Base-by-base conservation (phyloP, 2,888 invertebrate genomes). In the Brenthis ino region DNA sequence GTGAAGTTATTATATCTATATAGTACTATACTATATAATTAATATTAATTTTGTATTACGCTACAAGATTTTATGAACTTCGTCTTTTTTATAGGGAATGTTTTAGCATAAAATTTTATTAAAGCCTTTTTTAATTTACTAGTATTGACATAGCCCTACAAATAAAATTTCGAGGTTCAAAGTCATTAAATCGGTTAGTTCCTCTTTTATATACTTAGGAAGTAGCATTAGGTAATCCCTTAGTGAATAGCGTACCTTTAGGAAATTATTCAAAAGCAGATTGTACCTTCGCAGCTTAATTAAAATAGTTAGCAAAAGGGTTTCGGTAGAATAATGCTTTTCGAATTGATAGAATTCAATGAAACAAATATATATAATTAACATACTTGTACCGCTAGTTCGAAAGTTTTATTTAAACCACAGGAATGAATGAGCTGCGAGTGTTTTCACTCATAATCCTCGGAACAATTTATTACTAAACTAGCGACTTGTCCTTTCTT, bases 261-360 rank as follows among this genome's bases (percentile, higher is more conserved):
- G 47, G 6, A 54, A 33, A 60, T 20, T 43, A 57, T 65, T 65
- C 33, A 48, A 55, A 14, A 56, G 54, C 20, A 5, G 28, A 20
- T 48, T 28, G 51, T 60, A 55, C 48, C 37, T 61, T 37, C 14
- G 55, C 14, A 20, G 48, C 6, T 61, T 55, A 37, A 67, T 67
- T 67, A 37, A 67, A 67, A 67, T 67, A 67, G 67, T 67, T 67
- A 8, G 48, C 13, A 28, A 48, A 61, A 61, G 60, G 60, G 60
- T 50, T 55, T 4, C 50, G 12, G 60, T 50, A n/a, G 55, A 55
- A 55, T 33, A 55, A 61, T 16, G 48, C 55, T 55, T 20, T 50
- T 16, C 54, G 33, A 33, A 67, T 67, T 28, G 57, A 20, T 60
- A 60, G 28, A 50, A 60, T 53, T 6, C 57, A 65, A 24, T 56